phyloP scores from a whole-genome alignment of 1,140 invertebrate genomes.

The Physella acuta region DNA sequence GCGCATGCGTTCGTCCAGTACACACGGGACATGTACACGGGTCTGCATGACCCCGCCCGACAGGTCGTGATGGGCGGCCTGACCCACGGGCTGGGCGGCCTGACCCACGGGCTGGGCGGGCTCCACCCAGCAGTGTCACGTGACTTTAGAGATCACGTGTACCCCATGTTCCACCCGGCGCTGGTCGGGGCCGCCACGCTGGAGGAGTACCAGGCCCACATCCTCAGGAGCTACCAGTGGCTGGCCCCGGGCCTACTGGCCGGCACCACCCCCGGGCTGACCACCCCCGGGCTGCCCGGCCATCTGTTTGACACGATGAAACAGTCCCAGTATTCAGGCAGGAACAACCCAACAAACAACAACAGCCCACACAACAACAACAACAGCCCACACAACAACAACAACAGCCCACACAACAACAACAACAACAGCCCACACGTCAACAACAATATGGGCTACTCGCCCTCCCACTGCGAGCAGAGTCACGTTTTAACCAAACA shows the following conservation, averaged over 20 bases:
- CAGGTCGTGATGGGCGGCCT: background rate
- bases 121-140: background rate
- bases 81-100: background rate
- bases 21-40: background rate
- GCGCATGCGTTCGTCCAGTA: constrained; percentile 14
- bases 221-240: constrained; percentile 2
- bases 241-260: background rate
- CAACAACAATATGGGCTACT: too few relatives aligned
- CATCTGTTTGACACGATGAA: constrained; percentile 13
- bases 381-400: constrained; percentile 9
- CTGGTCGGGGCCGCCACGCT: background rate
- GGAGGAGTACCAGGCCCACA: constrained; percentile 17
- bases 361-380: constrained; percentile 4
- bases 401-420: background rate
- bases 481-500: too few relatives aligned
- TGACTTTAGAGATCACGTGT: constrained; percentile 5
- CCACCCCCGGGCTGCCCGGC: background rate
- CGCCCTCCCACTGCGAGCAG: too few relatives aligned
- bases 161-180: constrained; percentile 12
- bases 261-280: background rate
- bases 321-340: constrained; percentile 17
- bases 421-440: background rate
- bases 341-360: background rate
- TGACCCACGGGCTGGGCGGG: background rate
- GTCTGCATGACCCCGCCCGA: background rate